Percentiles rank a stretch among this genome's conserved stretches.
Conservation (phyloP, 2,797 vertebrate species). For the Fundulus diaphanus region DNA sequence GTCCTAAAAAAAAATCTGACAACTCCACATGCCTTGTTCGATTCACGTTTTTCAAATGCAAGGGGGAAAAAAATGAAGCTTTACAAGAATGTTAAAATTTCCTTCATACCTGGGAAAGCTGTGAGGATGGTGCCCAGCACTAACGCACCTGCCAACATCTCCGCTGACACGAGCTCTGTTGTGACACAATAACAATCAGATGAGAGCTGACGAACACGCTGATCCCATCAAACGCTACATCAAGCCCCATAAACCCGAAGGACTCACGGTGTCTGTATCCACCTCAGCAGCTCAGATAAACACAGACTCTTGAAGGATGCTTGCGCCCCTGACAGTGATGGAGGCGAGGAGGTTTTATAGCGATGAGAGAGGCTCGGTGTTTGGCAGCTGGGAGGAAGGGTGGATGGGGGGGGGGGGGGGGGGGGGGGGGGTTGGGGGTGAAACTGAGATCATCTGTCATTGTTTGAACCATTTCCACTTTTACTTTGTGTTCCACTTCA, state of each 20-base stretch:
- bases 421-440: conserved; percentile 27
- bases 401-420: conserved; percentile 24
- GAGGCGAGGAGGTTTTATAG: conserved; percentile 41
- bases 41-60: background rate
- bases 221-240: background rate
- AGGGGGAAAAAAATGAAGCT: background rate
- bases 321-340: conserved; percentile 23
- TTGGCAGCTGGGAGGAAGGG: conserved; percentile 45
- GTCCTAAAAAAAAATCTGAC: background rate
- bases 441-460: conserved; percentile 8
- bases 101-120: conserved; percentile 76
- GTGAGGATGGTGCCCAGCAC: conserved; percentile 71
- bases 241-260: conserved; percentile 6
- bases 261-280: conserved; percentile 61
- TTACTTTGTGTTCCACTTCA: conserved; percentile 34
- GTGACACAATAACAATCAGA: conserved; percentile 30
- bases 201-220: conserved; percentile 23
- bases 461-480: conserved; percentile 23
- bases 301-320: conserved; percentile 19
- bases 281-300: conserved; percentile 33
- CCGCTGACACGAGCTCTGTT: conserved; percentile 67
- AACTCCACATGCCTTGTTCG: background rate
- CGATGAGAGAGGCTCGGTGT: conserved; percentile 27
- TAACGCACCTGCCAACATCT: conserved; percentile 80
- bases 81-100: background rate